Evolutionary conservation across 2,888 invertebrate species (phyloP).

Genomic region (Tortrix viridana): DNA sequence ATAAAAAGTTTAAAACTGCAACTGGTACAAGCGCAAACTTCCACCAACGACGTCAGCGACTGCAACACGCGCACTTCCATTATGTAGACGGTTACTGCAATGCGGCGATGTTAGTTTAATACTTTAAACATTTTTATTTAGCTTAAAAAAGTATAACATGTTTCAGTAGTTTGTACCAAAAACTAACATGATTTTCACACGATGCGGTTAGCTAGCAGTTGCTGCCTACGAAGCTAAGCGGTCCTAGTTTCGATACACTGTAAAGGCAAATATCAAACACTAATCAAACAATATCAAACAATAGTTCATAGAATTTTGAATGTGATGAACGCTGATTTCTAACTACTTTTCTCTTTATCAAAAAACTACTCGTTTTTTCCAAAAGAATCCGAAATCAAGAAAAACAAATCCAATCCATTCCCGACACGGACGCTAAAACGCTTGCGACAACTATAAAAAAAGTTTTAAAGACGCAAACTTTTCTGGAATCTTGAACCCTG

Average conservation of each 20-base stretch:
- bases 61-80: not conserved
- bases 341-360: too few species aligned
- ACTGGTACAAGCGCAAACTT: not conserved
- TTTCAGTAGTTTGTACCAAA: too few species aligned
- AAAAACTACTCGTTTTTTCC: too few species aligned
- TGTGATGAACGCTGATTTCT: too few species aligned
- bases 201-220: too few species aligned
- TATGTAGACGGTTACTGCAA: conserved; percentile 15
- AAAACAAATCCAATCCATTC: not conserved
- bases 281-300: too few species aligned
- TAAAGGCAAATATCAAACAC: too few species aligned
- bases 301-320: too few species aligned
- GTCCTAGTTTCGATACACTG: too few species aligned
- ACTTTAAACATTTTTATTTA: not conserved
- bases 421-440: conserved; percentile 22
- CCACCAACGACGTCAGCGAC: not conserved
- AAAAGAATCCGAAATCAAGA: not conserved
- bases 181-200: too few species aligned
- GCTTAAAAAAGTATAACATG: not conserved
- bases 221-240: too few species aligned
- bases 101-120: conserved; percentile 20
- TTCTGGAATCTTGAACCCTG: conserved; percentile 36
- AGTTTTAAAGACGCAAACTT: conserved; percentile 43
- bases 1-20: not conserved
- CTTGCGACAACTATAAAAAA: conserved; percentile 44